Conservation (phyloP, 2,888 invertebrate species). For the Drosophila greeni region DNA sequence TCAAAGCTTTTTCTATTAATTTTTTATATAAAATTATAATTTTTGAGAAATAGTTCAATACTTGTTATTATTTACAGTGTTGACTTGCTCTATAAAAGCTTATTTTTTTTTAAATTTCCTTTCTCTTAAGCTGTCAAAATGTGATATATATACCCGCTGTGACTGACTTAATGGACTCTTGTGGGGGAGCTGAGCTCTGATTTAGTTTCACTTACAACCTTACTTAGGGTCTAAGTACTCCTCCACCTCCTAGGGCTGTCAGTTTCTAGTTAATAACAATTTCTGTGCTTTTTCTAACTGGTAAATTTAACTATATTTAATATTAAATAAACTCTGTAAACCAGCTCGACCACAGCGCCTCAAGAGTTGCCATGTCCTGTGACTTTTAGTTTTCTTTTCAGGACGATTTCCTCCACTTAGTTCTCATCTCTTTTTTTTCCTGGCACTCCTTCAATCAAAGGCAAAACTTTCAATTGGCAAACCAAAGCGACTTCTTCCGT, state of each 20-base stretch:
- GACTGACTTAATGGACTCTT: slow-evolving; percentile 8
- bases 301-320: not conserved
- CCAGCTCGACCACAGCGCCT: not conserved
- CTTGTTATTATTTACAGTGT: not conserved
- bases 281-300: not conserved
- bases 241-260: not conserved
- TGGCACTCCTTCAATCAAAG: slow-evolving; percentile 22
- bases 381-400: not conserved
- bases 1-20: not conserved
- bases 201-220: not conserved
- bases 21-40: not conserved
- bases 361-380: not conserved
- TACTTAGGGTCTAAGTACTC: too few relatives aligned
- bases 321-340: not conserved
- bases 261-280: not conserved
- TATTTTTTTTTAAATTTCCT: not conserved
- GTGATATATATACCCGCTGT: not conserved
- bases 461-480: slow-evolving; percentile 30
- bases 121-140: not conserved
- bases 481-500: slow-evolving; percentile 14
- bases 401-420: slow-evolving; percentile 8
- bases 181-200: not conserved
- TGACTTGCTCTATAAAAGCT: not conserved
- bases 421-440: too few relatives aligned
- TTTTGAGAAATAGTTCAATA: too few relatives aligned